Base-by-base conservation (phyloP, 2,888 invertebrate genomes). In the Xanthia togata region DNA sequence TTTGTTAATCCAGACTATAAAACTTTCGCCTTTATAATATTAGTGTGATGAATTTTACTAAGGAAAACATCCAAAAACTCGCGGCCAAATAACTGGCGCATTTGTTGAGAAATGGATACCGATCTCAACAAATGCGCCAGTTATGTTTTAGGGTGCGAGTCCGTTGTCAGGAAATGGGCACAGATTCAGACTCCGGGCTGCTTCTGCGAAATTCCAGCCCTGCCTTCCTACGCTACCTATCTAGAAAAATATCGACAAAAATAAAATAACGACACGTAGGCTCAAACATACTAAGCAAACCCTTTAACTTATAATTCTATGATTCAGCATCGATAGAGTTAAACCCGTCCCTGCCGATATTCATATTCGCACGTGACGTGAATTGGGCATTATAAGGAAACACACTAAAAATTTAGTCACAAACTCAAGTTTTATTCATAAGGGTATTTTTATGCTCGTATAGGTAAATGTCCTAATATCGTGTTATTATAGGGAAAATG, bases 341-440 rank as follows among this genome's bases (percentile, higher is more conserved):
- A 38, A 44, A n/a, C 31, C 17, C 26, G 12, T 31, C n/a, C 35
- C 8, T 53, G 65, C 2, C 2, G 23, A 73, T 55, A 60, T 53
- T 70, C 17, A 70, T 14, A 79, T n/a, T 47, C 11, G 26, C 17
- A 78, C 81, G 78, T 78, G 78, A 60, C 44, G 20, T 20, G 53
- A 47, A 65, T 79, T 12, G 8, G 14, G 2, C 44, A 59, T 38
- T 55, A 4, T 14, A 47, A 64, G 23, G n/a, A 59, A 44, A 50
- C 0, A 17, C 11, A 41, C 41, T 4, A 20, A 62, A 31, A 35
- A n/a, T 17, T 20, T 26, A 8, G 17, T 35, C 5, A 8, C 31
- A 9, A 69, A 62, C 14, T 31, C 9, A 44, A n/a, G 53, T 38
- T 70, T 62, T 47, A 6, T 44, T 60, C 17, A 31, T 6, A 38